phyloP scores from a whole-genome alignment of 2,113 vertebrate genomes.

The Saimiri boliviensis region DNA sequence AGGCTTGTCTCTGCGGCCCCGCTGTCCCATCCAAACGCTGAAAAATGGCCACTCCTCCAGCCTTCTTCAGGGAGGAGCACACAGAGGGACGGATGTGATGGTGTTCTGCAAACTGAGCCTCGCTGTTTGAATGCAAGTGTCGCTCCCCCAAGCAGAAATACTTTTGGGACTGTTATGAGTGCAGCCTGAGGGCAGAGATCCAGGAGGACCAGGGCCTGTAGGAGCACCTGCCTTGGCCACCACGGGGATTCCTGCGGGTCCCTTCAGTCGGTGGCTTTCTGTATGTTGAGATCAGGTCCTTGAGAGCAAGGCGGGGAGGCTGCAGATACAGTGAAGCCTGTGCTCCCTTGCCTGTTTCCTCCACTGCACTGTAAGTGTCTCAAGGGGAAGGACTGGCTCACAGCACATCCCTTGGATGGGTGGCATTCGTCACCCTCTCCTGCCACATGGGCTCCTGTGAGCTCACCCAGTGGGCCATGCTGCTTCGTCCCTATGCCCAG shows the following conservation, averaged over 20 bases:
- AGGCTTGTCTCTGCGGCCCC: not conserved
- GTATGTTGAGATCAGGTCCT: not conserved
- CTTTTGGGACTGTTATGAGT: accelerated
- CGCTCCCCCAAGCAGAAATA: not conserved
- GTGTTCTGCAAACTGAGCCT: not conserved
- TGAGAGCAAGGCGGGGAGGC: not conserved
- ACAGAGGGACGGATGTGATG: too few relatives aligned
- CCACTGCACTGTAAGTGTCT: not conserved
- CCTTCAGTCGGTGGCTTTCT: slow-evolving; percentile 8
- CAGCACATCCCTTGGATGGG: not conserved
- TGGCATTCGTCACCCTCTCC: not conserved
- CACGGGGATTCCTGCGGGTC: not conserved
- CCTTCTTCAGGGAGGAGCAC: not conserved
- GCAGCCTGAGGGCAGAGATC: not conserved
- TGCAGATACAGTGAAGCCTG: not conserved
- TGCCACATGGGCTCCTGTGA: not conserved
- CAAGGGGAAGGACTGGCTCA: not conserved
- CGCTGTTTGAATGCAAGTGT: not conserved
- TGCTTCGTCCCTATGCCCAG: not conserved
- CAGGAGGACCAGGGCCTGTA: not conserved
- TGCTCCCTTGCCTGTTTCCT: not conserved
- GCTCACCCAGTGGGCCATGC: not conserved
- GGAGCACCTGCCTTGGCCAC: not conserved
- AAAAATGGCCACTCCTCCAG: not conserved
- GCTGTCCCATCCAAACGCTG: not conserved